phyloP scores from a whole-genome alignment of 2,888 invertebrate species.

The Lagria hirta region DNA sequence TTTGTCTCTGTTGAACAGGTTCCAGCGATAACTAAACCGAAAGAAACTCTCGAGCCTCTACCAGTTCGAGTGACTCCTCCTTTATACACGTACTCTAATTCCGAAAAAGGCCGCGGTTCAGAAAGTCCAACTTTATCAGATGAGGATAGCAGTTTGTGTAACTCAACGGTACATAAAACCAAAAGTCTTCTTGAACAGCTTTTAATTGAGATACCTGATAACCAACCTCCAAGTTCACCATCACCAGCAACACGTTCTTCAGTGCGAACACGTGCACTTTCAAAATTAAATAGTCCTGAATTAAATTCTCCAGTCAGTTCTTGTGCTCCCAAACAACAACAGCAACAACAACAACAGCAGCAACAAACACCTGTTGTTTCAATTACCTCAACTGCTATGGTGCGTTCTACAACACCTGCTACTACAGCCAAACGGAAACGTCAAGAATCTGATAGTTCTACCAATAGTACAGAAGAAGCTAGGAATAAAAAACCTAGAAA shows the following conservation, averaged over 20 bases:
- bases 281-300: slow-evolving; percentile 68
- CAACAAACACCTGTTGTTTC: slow-evolving; percentile 12
- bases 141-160: slow-evolving; percentile 42
- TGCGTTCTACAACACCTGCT: slow-evolving; percentile 31
- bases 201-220: slow-evolving; percentile 77
- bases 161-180: slow-evolving; percentile 44
- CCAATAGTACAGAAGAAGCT: slow-evolving; percentile 56
- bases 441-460: slow-evolving; percentile 77
- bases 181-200: slow-evolving; percentile 74
- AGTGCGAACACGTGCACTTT: slow-evolving; percentile 68
- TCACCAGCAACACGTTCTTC: slow-evolving; percentile 54
- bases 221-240: slow-evolving; percentile 47
- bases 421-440: slow-evolving; percentile 68
- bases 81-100: slow-evolving; percentile 76
- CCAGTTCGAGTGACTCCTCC: slow-evolving; percentile 74
- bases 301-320: slow-evolving; percentile 45
- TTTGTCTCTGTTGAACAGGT: slow-evolving; percentile 30
- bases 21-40: slow-evolving; percentile 27
- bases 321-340: slow-evolving; percentile 10
- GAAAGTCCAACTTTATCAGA: slow-evolving; percentile 48
- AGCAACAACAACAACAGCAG: slow-evolving; percentile 15
- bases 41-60: slow-evolving; percentile 58
- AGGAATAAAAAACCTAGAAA: slow-evolving; percentile 55
- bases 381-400: slow-evolving; percentile 27
- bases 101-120: slow-evolving; percentile 59